Evolutionary conservation across 1,140 invertebrate species (phyloP).

Genomic region (Drosophila trapezifrons): DNA sequence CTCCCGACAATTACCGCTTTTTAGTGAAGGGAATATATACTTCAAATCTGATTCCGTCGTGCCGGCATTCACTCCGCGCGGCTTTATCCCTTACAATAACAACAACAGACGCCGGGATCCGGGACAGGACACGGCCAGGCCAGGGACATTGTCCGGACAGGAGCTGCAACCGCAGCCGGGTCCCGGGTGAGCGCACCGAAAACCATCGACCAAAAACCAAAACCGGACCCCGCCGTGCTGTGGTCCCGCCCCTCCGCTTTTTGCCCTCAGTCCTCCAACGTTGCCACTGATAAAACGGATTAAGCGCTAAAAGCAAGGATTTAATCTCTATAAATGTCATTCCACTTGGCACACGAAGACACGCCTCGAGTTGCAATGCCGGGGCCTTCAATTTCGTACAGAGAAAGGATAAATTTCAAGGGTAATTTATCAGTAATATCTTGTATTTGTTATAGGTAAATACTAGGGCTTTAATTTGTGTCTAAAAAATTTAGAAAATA

Average conservation of each 20-base stretch:
- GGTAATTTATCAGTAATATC: too few relatives aligned
- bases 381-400: not conserved
- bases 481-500: too few relatives aligned
- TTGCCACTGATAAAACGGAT: conserved; percentile 69
- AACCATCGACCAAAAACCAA: conserved; percentile 27
- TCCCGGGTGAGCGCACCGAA: not conserved
- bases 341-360: conserved; percentile 43
- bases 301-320: conserved; percentile 75
- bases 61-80: conserved; percentile 31
- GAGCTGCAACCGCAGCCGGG: conserved; percentile 25
- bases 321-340: conserved; percentile 73
- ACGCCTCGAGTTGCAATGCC: conserved; percentile 16
- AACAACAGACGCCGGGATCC: conserved; percentile 8
- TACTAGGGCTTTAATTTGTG: too few relatives aligned
- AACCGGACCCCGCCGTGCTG: conserved; percentile 29
- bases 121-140: conserved; percentile 1
- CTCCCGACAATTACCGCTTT: conserved; percentile 55
- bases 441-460: too few relatives aligned
- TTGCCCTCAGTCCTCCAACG: not conserved
- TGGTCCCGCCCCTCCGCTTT: not conserved
- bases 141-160: conserved; percentile 14
- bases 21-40: conserved; percentile 55
- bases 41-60: conserved; percentile 52
- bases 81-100: conserved; percentile 58
- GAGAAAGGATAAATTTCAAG: not conserved